A percentile compares a stretch with the other conserved stretches of the same genome.
These are phyloP conservation scores for Apogon talboti DNA, from an alignment of 2,797 vertebrate species.

Conservation along the genomic window DNA sequence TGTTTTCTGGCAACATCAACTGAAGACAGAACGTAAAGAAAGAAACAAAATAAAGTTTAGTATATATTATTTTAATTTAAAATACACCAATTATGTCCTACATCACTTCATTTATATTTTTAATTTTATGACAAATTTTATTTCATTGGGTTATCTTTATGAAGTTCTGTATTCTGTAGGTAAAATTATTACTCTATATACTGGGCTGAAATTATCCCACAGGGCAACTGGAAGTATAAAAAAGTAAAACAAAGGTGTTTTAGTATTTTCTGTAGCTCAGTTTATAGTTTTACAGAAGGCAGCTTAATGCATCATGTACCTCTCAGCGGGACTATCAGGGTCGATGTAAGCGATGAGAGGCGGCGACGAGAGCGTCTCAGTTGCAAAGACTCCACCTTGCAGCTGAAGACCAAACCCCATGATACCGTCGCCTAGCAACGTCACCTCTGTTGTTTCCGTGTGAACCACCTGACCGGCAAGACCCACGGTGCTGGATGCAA, in stretches of 20 bases:
- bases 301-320: constrained; percentile 72
- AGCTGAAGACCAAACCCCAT: constrained; percentile 97
- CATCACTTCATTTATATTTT: no score
- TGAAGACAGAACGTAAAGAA: no score
- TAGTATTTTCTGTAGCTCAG: background rate
- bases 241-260: background rate
- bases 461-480: constrained; percentile 97
- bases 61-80: no score
- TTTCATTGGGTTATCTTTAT: no score
- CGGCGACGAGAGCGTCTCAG: constrained; percentile 95
- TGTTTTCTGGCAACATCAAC: no score
- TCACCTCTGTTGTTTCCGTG: constrained; percentile 96
- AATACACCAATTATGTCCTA: no score
- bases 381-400: constrained; percentile 97
- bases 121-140: no score
- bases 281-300: background rate
- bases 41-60: no score
- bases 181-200: no score
- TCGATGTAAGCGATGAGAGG: constrained; percentile 98
- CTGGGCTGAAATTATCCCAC: no score
- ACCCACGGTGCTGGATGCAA: constrained; percentile 96
- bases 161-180: no score
- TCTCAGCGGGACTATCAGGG: constrained; percentile 96
- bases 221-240: no score
- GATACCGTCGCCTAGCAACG: constrained; percentile 92